A percentile compares a stretch with the other conserved stretches of the same genome.
Conservation (phyloP, 1,140 invertebrate species). For the Zaprionus ghesquierei region DNA sequence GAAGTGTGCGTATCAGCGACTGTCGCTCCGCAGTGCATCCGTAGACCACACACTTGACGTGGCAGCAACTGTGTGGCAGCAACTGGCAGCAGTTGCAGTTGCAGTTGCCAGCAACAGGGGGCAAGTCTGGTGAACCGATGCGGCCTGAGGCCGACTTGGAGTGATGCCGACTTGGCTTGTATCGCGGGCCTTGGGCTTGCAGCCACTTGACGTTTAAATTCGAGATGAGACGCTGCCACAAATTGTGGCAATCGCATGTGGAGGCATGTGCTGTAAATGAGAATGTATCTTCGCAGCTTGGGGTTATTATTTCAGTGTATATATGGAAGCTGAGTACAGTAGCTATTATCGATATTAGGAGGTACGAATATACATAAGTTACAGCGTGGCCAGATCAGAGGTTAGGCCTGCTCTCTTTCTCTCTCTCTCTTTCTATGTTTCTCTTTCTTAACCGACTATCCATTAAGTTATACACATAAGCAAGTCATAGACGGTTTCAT, state of each 20-base stretch:
- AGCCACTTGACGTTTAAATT: slow-evolving; percentile 56
- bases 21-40: slow-evolving; percentile 75
- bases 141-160: neutral
- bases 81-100: neutral
- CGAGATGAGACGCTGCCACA: slow-evolving; percentile 45
- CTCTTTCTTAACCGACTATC: too few species aligned
- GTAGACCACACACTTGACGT: slow-evolving; percentile 71
- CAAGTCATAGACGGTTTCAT: too few species aligned
- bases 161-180: too few species aligned
- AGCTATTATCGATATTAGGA: too few species aligned
- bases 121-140: neutral
- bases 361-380: too few species aligned
- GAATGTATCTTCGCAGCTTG: too few species aligned
- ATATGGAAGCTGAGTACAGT: too few species aligned
- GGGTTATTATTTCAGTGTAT: neutral
- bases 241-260: neutral
- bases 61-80: neutral
- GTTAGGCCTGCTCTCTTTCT: too few species aligned
- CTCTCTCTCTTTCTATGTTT: too few species aligned
- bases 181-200: too few species aligned
- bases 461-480: too few species aligned
- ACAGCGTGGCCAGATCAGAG: too few species aligned
- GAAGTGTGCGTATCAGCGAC: slow-evolving; percentile 79
- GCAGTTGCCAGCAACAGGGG: neutral
- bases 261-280: neutral